These are phyloP conservation scores for Steromphala cineraria DNA, from an alignment of 2,888 invertebrate species.

Conservation along the genomic window DNA sequence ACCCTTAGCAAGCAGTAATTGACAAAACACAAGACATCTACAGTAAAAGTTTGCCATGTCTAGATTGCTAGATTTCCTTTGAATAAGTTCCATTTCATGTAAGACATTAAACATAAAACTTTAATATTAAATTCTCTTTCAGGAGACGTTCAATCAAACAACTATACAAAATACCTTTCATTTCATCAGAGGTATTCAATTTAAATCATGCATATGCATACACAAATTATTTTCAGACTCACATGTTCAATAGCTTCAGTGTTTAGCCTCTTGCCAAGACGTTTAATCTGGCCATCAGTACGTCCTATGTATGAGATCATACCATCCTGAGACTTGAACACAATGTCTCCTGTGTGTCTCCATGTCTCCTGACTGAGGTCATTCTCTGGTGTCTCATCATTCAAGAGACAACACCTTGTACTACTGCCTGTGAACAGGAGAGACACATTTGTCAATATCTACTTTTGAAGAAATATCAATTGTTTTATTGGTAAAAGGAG, in stretches of 20 bases:
- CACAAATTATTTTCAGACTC: not conserved
- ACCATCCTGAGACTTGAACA: slow-evolving; percentile 73
- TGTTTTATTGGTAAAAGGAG: no score
- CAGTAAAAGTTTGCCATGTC: no score
- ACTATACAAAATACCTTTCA: not conserved
- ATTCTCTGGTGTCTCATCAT: slow-evolving; percentile 46
- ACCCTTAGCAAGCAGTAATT: no score
- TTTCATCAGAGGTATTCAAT: not conserved
- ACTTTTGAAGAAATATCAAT: not conserved
- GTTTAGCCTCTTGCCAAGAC: slow-evolving; percentile 85
- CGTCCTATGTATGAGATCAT: slow-evolving; percentile 78
- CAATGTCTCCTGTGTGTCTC: slow-evolving; percentile 85
- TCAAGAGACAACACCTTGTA: slow-evolving; percentile 65
- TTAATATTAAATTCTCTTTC: no score
- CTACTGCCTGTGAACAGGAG: slow-evolving; percentile 47
- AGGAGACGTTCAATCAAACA: no score
- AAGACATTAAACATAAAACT: no score
- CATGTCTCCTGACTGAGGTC: slow-evolving; percentile 30
- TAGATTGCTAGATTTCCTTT: no score
- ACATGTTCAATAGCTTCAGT: slow-evolving; percentile 75
- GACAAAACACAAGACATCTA: no score
- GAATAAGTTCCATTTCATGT: no score
- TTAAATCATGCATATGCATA: not conserved
- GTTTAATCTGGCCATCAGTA: slow-evolving; percentile 84
- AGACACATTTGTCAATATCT: not conserved